Conservation (phyloP, 2,888 invertebrate species). For the Choristoneura rosaceana region DNA sequence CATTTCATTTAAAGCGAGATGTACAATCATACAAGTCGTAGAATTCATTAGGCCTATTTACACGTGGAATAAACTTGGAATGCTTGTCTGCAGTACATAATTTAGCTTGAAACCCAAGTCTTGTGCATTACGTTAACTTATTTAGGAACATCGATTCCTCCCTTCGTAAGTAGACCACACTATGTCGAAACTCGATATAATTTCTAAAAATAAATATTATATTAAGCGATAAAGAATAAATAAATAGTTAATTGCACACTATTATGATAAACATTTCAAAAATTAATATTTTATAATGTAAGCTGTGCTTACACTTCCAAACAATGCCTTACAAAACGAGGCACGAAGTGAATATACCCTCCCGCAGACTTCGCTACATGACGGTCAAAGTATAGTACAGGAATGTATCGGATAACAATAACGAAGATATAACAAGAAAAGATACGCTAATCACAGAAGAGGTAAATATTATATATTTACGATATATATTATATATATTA, state of each 20-base stretch:
- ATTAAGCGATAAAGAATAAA: constrained; percentile 81
- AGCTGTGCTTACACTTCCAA: constrained; percentile 72
- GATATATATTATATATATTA: constrained; percentile 56
- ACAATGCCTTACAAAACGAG: constrained; percentile 65
- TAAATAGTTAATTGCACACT: constrained; percentile 81
- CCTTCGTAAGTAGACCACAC: constrained; percentile 61
- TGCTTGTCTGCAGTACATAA: constrained; percentile 78
- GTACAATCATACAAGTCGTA: constrained; percentile 76
- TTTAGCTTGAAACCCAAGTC: constrained; percentile 68
- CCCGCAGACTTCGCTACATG: constrained; percentile 56
- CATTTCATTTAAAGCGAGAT: constrained; percentile 78
- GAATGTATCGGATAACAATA: constrained; percentile 79
- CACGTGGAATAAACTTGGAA: constrained; percentile 84
- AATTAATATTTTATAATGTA: constrained; percentile 68
- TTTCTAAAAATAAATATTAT: constrained; percentile 82
- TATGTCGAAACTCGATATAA: constrained; percentile 69
- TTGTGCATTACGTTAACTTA: constrained; percentile 73
- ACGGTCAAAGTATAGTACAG: constrained; percentile 68
- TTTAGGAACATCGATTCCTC: constrained; percentile 81
- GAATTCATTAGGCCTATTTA: constrained; percentile 83
- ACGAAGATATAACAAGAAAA: constrained; percentile 73
- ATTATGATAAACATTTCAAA: constrained; percentile 75
- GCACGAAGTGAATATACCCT: constrained; percentile 66
- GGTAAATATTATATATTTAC: constrained; percentile 81
- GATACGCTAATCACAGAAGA: constrained; percentile 80